These are phyloP conservation scores for Centropristis striata DNA, from an alignment of 2,113 vertebrate species.

Conservation along the genomic window DNA sequence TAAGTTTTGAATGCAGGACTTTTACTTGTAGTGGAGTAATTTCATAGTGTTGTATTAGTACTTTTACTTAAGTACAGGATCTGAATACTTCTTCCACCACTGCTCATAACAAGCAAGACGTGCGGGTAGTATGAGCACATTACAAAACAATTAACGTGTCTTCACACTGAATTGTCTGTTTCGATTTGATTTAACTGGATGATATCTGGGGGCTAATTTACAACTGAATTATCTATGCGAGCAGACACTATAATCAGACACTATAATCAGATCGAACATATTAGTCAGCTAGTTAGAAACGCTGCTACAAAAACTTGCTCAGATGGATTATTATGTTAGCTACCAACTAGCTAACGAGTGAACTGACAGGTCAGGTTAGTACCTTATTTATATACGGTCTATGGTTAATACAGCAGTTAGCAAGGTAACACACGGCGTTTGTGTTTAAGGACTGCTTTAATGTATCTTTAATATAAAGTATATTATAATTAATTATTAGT, in stretches of 20 bases:
- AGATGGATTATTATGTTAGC: neutral
- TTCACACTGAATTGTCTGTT: neutral
- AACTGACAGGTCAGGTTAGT: neutral
- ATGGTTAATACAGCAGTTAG: constrained; percentile 13
- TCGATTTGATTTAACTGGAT: neutral
- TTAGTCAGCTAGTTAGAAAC: neutral
- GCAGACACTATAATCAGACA: neutral
- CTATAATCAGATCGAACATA: neutral
- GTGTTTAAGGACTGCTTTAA: neutral
- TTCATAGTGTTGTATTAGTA: no score
- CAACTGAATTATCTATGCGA: neutral
- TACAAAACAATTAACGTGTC: neutral
- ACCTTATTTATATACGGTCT: no score
- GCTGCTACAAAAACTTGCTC: neutral
- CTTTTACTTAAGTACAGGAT: no score
- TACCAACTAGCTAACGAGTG: neutral
- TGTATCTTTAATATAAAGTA: neutral
- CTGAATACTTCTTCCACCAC: no score
- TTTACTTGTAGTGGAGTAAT: no score
- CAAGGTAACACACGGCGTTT: neutral
- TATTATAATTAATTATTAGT: neutral
- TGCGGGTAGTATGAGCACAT: neutral
- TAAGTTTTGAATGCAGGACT: no score
- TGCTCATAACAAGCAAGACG: neutral
- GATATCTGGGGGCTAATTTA: neutral